Evolutionary conservation across 2,888 invertebrate genomes (phyloP), one percentile per base, ranked within the genome.

Genomic region (Syrista parreyssii): DNA sequence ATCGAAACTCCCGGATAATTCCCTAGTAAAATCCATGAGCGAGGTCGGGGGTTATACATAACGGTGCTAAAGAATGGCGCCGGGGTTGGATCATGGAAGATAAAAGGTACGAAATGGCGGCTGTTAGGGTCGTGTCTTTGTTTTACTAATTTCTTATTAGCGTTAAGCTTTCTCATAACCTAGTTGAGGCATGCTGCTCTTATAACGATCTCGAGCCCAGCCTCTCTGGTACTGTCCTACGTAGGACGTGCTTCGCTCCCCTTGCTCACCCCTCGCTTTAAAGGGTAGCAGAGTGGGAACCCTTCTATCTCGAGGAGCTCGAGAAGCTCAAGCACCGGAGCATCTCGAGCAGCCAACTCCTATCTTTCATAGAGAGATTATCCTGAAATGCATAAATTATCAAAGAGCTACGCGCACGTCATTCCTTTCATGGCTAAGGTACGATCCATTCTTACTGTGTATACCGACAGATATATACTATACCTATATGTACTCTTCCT

Each of bases 301-400:
- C 74, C 55, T 32, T 36, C 32, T 69, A 55, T 55, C 40, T 55
- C 40, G 40, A 40, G 40, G 15, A 40, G 40, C 40, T 40, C 40
- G 40, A 40, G 40, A 40, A 40, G 76, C 77, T 80, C 79, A 75
- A 78, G 81, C 81, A 83, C 79, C 81, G 79, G 77, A 80, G 80
- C 79, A 76, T 79, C 75, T 68, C 40, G 82, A 82, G 78, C 80
- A 80, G 76, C 80, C 81, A 80, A 79, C 77, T 82, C 78, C 82
- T 79, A 82, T 82, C 86, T 84, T 84, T 83, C 84, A 85, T 85
- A 83, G 84, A 84, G 84, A 84, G 86, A 87, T 87, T 87, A 87
- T 87, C 83, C 86, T 84, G 83, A 87, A 87, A 87, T 88, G 86
- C 86, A 87, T 87, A 88, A 87, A 87, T 87, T 88, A 87, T 88